A percentile compares a stretch with the other conserved stretches of the same genome.
Evolutionary conservation across 2,797 vertebrate genomes (phyloP).

Genomic region (Rhinogobio ventralis): DNA sequence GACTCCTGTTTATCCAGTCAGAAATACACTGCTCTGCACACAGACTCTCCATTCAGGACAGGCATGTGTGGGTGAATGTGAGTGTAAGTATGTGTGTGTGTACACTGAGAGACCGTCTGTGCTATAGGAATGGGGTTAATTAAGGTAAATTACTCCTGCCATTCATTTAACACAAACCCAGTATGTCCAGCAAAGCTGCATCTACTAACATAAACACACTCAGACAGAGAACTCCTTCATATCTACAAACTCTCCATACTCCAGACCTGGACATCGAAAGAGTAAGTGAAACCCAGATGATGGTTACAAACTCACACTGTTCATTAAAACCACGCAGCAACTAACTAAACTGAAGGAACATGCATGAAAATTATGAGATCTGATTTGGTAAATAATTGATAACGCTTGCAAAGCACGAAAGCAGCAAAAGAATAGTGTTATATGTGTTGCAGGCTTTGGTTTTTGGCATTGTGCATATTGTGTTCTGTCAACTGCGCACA

Average conservation of each 20-base stretch:
- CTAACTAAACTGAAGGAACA: not conserved
- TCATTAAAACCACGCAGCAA: not conserved
- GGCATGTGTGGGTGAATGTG: constrained; percentile 24
- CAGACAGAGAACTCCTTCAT: constrained; percentile 51
- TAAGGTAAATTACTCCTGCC: constrained; percentile 72
- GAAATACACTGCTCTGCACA: constrained; percentile 63
- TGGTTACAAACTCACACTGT: not conserved
- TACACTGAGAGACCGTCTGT: constrained; percentile 74
- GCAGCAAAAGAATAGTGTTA: not conserved
- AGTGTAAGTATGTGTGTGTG: constrained; percentile 17
- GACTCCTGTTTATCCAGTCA: constrained; percentile 57
- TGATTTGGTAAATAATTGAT: not conserved
- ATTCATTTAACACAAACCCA: constrained; percentile 71
- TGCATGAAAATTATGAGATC: not conserved
- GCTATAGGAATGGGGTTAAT: constrained; percentile 77
- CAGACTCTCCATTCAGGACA: constrained; percentile 76
- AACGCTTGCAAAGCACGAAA: not conserved
- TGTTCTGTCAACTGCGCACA: not conserved
- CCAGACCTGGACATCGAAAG: constrained; percentile 2
- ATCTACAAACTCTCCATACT: not conserved
- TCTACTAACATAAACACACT: constrained; percentile 46
- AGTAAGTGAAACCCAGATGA: not conserved
- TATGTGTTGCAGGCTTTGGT: not conserved
- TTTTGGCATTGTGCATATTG: not conserved
- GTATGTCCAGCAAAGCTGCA: constrained; percentile 36